Percentiles rank a stretch among this genome's conserved stretches.
These are phyloP conservation scores for Emmelina monodactyla DNA, from an alignment of 2,888 invertebrate species.

Conservation along the genomic window DNA sequence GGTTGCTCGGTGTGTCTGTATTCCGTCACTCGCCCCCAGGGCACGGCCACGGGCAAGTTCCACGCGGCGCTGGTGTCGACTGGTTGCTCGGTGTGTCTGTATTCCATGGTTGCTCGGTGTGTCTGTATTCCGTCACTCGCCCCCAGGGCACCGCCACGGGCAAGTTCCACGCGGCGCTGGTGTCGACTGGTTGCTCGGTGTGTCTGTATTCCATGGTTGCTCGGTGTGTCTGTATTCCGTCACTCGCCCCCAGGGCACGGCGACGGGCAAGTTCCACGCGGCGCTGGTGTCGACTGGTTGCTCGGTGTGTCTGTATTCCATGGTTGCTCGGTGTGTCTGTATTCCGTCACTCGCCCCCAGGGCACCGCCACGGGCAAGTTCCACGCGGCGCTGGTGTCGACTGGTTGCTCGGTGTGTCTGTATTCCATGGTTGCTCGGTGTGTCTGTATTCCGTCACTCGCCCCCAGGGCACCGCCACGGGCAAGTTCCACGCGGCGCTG, in stretches of 20 bases:
- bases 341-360: no score
- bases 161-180: slow-evolving; percentile 83
- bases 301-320: slow-evolving; percentile 69
- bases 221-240: slow-evolving; percentile 68
- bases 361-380: slow-evolving; percentile 88
- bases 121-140: no score
- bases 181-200: slow-evolving; percentile 76
- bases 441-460: no score
- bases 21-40: slow-evolving; percentile 70
- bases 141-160: slow-evolving; percentile 84
- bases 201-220: slow-evolving; percentile 70
- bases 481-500: slow-evolving; percentile 86
- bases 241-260: slow-evolving; percentile 73
- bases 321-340: slow-evolving; percentile 70
- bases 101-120: slow-evolving; percentile 71
- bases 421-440: slow-evolving; percentile 71
- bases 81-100: slow-evolving; percentile 70
- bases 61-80: slow-evolving; percentile 86
- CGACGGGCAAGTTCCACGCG: slow-evolving; percentile 89
- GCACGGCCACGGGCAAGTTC: slow-evolving; percentile 86
- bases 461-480: slow-evolving; percentile 81
- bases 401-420: slow-evolving; percentile 72
- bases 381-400: slow-evolving; percentile 84
- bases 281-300: slow-evolving; percentile 78
- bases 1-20: slow-evolving; percentile 69